phyloP scores from a whole-genome alignment of 1,140 invertebrate species.

The Sarcophaga bullata region DNA sequence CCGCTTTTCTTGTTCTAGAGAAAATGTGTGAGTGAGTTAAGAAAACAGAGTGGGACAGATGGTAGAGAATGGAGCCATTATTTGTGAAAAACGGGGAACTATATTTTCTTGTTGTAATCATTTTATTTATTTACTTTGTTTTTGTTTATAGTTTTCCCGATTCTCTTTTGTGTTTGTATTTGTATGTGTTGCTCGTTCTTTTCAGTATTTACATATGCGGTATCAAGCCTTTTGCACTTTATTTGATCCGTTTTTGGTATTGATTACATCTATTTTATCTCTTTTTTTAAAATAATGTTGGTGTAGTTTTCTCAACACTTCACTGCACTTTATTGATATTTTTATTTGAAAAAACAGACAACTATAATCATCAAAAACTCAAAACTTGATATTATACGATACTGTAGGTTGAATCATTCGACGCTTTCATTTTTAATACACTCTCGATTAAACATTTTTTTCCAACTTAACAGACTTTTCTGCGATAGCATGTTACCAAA shows the following conservation, averaged over 20 bases:
- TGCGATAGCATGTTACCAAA: background rate
- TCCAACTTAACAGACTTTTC: no score
- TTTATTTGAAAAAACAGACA: background rate
- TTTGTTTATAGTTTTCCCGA: background rate
- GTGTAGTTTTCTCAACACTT: constrained; percentile 34
- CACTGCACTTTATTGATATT: constrained; percentile 21
- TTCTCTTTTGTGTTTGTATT: background rate
- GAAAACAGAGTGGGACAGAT: background rate
- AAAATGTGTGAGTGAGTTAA: background rate
- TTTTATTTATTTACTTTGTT: background rate
- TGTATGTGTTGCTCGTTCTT: background rate
- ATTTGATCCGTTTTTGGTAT: constrained; percentile 39
- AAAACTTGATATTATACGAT: background rate
- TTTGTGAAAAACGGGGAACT: background rate
- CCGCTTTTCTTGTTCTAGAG: constrained; percentile 28
- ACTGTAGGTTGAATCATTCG: background rate
- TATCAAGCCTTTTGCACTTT: constrained; percentile 34
- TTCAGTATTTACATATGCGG: background rate
- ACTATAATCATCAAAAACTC: background rate
- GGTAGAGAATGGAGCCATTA: background rate
- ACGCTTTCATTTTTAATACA: background rate
- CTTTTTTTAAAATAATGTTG: background rate
- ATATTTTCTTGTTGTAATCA: background rate
- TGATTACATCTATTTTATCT: constrained; percentile 31
- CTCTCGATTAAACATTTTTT: background rate